Conservation (phyloP, 2,113 vertebrate genomes). For the Holacanthus passer region DNA sequence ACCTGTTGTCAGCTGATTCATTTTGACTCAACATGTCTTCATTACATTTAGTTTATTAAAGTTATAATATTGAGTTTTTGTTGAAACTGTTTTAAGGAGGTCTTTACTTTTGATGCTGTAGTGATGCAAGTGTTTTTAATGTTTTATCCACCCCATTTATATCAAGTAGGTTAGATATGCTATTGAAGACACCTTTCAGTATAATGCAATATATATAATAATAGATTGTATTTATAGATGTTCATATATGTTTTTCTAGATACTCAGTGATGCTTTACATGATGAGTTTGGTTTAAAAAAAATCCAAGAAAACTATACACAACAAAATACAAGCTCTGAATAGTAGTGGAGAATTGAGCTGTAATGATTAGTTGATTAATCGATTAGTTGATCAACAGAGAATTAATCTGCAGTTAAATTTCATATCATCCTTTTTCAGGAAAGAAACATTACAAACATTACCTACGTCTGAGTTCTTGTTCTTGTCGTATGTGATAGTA, state of each 20-base stretch:
- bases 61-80: not conserved
- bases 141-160: not conserved
- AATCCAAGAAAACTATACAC: not conserved
- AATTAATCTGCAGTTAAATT: not conserved
- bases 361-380: too few relatives aligned
- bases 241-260: not conserved
- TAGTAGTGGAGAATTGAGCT: not conserved
- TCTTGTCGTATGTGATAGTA: not conserved
- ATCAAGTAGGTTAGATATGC: too few relatives aligned
- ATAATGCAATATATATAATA: not conserved
- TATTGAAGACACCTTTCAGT: not conserved
- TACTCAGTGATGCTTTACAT: not conserved
- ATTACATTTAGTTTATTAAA: not conserved
- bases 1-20: not conserved
- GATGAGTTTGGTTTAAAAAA: not conserved
- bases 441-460: not conserved
- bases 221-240: not conserved
- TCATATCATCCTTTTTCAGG: not conserved
- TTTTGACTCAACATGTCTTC: not conserved
- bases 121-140: not conserved
- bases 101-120: not conserved
- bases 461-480: not conserved
- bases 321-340: not conserved
- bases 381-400: not conserved
- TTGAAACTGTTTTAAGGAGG: not conserved